Percentiles rank a stretch among this genome's conserved stretches.
phyloP scores from a whole-genome alignment of 2,797 vertebrate genomes.

The Huso huso region DNA sequence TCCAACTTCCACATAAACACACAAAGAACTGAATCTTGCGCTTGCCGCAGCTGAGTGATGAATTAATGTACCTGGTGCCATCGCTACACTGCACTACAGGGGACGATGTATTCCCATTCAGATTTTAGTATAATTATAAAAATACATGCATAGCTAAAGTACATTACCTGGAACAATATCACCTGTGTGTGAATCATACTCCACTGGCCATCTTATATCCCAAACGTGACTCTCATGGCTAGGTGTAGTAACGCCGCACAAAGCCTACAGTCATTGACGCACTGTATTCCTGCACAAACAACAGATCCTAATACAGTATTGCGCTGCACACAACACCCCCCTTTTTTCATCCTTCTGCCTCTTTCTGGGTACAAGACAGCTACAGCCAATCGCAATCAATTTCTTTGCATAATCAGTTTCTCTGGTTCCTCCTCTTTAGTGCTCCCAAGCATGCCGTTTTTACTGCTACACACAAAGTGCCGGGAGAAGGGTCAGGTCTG shows the following conservation, averaged over 20 bases:
- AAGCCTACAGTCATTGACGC: constrained; percentile 23
- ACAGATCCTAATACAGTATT: constrained; percentile 26
- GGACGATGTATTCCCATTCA: neutral
- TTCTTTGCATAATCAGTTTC: constrained; percentile 18
- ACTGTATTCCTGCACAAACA: constrained; percentile 31
- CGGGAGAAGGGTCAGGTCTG: no score
- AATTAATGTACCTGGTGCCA: constrained; percentile 5
- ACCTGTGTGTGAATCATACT: constrained; percentile 57
- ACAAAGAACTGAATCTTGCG: neutral
- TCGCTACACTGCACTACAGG: constrained; percentile 9
- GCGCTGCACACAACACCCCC: constrained; percentile 32
- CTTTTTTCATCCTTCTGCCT: constrained; percentile 33
- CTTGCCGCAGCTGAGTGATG: constrained; percentile 15
- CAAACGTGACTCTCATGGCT: constrained; percentile 32
- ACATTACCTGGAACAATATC: constrained; percentile 47
- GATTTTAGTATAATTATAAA: neutral
- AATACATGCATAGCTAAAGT: constrained; percentile 5
- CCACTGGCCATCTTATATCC: constrained; percentile 39
- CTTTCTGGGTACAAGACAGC: constrained; percentile 41
- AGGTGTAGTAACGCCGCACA: constrained; percentile 5
- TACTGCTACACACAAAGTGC: neutral
- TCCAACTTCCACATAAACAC: no score
- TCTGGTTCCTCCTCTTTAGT: constrained; percentile 7
- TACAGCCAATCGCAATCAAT: constrained; percentile 39
- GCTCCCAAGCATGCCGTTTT: constrained; percentile 6